Evolutionary conservation across 2,797 vertebrate species (phyloP), one percentile per base, ranked within the genome.

Genomic region (Lerista edwardsae): DNA sequence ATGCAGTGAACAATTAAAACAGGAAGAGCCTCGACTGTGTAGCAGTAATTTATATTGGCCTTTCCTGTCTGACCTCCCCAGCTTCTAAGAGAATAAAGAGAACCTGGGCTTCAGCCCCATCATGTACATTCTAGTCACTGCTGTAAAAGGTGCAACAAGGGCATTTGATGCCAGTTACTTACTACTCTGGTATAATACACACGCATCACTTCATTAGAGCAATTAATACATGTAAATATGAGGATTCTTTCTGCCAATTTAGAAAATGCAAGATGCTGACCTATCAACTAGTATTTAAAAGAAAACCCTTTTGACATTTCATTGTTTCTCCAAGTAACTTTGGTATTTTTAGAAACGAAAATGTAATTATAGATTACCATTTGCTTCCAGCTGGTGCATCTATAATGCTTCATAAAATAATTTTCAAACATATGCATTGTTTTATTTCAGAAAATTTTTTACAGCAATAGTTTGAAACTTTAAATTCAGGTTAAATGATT

Each of bases 381-480:
- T 94, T 89, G 91, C 88, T 93, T 93, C 89, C 94, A 93, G 86
- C 93, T 91, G 79, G 89, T 97, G 97, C 97, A 97, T 97, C 98
- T 98, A 77, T 97, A 98, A 98, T 91, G 97, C 97, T 95, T 96
- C 95, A 96, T 96, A 96, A 96, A 96, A 94, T 96, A 95, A 95
- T 95, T 96, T 96, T 94, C 93, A 95, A 94, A 94, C 89, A 94
- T 96, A 94, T 89, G 94, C 97, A 95, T 96, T 95, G 95, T 92
- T 89, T 94, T 94, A 87, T 93, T 95, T 95, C 85, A 89, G 90
- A 93, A 94, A 93, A 93, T 90, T 78, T 91, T 86, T 93, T 94
- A 83, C 55, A 89, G 89, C 78, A 92, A 77, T 41, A 51, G 27
- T 77, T 78, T 76, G 27, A 61, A 71, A 61, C 19, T 93, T 96